Percentiles rank a stretch among this genome's conserved stretches.
Evolutionary conservation across 2,113 vertebrate genomes (phyloP).

Genomic region (Atherinomorus stipes): DNA sequence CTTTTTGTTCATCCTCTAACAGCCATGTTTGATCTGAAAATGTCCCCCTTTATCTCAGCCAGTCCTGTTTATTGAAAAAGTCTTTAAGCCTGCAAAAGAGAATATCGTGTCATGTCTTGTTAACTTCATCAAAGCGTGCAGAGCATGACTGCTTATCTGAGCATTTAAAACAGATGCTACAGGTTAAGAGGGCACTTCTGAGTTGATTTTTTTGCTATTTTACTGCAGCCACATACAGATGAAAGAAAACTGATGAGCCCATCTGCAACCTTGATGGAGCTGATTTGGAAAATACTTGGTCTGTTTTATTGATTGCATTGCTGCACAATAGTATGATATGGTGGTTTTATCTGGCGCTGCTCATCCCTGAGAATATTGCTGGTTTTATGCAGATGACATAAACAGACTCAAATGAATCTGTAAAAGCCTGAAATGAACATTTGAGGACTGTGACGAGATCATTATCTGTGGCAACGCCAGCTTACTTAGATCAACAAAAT

Average conservation of each 20-base stretch:
- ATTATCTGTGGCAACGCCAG: slow-evolving; percentile 34
- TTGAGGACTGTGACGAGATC: slow-evolving; percentile 44
- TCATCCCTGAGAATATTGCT: slow-evolving; percentile 22
- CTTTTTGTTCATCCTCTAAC: background rate
- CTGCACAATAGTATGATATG: too few relatives aligned
- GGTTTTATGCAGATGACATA: slow-evolving; percentile 12
- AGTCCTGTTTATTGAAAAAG: slow-evolving; percentile 11
- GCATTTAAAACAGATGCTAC: slow-evolving; percentile 52
- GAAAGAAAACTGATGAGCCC: slow-evolving; percentile 23
- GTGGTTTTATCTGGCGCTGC: slow-evolving; percentile 41
- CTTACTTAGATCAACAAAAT: background rate
- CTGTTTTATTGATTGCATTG: slow-evolving; percentile 24
- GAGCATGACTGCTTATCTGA: slow-evolving; percentile 14
- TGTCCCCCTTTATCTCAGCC: background rate
- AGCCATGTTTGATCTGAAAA: background rate
- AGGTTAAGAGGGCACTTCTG: slow-evolving; percentile 37
- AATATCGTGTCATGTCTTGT: slow-evolving; percentile 8
- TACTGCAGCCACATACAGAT: slow-evolving; percentile 49
- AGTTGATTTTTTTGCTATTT: slow-evolving; percentile 42
- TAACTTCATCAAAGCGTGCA: slow-evolving; percentile 33
- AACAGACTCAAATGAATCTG: slow-evolving; percentile 25
- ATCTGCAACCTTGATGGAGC: slow-evolving; percentile 28
- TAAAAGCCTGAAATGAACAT: slow-evolving; percentile 38
- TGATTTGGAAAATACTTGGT: slow-evolving; percentile 27
- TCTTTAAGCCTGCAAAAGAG: slow-evolving; percentile 22